Percentiles rank a stretch among this genome's conserved stretches.
Evolutionary conservation across 2,888 invertebrate genomes (phyloP).

Genomic region (Meganola albula): DNA sequence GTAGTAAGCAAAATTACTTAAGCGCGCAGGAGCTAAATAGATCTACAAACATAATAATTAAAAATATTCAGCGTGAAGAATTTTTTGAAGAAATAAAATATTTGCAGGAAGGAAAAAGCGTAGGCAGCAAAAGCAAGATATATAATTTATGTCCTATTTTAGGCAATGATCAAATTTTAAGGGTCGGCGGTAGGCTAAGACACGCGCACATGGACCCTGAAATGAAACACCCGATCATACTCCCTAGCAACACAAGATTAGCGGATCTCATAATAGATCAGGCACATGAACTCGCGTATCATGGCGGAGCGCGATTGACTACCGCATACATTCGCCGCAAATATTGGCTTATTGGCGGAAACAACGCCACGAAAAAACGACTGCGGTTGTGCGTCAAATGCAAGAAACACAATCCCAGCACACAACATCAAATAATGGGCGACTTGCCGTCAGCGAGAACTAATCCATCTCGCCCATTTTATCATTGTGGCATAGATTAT

Average conservation of each 20-base stretch:
- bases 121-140: neutral
- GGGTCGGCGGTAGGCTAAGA: neutral
- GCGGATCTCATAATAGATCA: neutral
- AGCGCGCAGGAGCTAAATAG: neutral
- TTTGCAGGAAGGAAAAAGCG: too few species aligned
- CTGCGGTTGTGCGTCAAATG: neutral
- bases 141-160: neutral
- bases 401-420: neutral
- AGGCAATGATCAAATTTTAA: neutral
- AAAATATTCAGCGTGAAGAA: neutral
- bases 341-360: neutral
- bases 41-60: neutral
- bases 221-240: too few species aligned
- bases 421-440: slow-evolving; percentile 1
- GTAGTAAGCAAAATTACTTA: neutral
- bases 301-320: too few species aligned
- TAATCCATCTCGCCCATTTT: neutral
- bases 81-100: too few species aligned
- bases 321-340: too few species aligned
- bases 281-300: too few species aligned
- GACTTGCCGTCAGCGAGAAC: neutral
- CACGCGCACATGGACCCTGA: neutral
- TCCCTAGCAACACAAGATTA: too few species aligned
- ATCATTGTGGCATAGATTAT: slow-evolving; percentile 1
- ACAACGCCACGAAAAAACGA: neutral